These are phyloP conservation scores for Xiphophorus maculatus DNA, from an alignment of 2,113 vertebrate species.

Conservation along the genomic window DNA sequence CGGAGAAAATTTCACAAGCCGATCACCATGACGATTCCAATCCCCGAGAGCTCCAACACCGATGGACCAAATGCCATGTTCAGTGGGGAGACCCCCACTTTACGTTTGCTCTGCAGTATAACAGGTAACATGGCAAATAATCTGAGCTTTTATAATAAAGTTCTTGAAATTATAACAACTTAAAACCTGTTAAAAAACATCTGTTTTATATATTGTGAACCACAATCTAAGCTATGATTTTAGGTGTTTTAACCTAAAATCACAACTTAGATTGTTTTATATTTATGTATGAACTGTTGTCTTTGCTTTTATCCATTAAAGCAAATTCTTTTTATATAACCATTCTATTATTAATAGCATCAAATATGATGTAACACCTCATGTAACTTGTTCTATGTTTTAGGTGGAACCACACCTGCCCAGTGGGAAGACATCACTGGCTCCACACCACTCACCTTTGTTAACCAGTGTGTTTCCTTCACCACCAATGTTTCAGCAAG, in stretches of 20 bases:
- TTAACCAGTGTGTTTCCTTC: constrained; percentile 98
- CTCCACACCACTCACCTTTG: constrained; percentile 94
- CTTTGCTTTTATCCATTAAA: too few relatives aligned
- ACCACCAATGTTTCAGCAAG: constrained; percentile 98
- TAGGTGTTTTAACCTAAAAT: background rate
- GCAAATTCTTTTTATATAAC: too few relatives aligned
- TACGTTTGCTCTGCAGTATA: constrained; percentile 96
- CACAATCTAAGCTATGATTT: too few relatives aligned
- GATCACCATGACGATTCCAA: constrained; percentile 96
- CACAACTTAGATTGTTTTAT: background rate
- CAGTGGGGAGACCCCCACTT: constrained; percentile 89
- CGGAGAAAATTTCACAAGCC: constrained; percentile 98
- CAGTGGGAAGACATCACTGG: constrained; percentile 99
- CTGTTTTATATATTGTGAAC: background rate
- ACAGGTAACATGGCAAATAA: constrained; percentile 82
- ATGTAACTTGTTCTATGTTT: constrained; percentile 41
- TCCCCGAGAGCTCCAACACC: constrained; percentile 88
- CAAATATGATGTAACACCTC: background rate
- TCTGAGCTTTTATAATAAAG: background rate
- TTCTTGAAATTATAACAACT: background rate
- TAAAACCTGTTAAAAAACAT: background rate
- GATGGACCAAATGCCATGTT: constrained; percentile 85
- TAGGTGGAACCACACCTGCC: constrained; percentile 96
- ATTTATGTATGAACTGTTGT: background rate
- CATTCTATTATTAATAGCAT: too few relatives aligned